Evolutionary conservation across 2,113 vertebrate species (phyloP).

Genomic region (Centrocercus urophasianus): DNA sequence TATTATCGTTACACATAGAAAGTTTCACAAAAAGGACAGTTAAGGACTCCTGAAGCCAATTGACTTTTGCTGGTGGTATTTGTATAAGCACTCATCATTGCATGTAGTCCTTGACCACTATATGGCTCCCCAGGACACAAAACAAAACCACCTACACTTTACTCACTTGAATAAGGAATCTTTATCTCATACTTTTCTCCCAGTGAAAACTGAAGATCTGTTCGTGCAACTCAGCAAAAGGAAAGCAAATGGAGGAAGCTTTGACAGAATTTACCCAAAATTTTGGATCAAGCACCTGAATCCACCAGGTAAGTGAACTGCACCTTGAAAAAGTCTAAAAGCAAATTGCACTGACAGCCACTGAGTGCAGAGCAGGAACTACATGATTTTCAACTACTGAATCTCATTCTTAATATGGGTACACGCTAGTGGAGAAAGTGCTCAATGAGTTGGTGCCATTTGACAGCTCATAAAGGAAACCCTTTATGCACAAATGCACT

Average conservation of each 20-base stretch:
- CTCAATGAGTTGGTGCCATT: neutral
- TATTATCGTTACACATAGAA: neutral
- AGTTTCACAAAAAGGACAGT: neutral
- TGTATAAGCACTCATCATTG: fast-evolving
- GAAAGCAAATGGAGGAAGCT: neutral
- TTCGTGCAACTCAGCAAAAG: neutral
- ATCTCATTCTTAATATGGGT: neutral
- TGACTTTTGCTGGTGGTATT: neutral
- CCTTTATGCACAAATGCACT: neutral
- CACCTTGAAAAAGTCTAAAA: neutral
- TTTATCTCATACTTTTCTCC: neutral
- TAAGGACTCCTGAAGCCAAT: neutral
- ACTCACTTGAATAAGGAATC: neutral
- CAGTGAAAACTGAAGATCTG: neutral
- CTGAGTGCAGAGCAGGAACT: neutral
- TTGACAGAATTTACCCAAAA: neutral
- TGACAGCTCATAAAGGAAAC: neutral
- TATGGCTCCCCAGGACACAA: neutral
- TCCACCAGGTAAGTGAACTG: neutral
- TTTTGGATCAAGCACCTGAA: neutral
- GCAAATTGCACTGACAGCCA: neutral
- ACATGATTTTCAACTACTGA: neutral
- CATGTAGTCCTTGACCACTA: neutral
- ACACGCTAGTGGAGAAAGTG: neutral
- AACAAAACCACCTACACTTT: neutral